These are phyloP conservation scores for Plebejus melissa DNA, from an alignment of 2,888 invertebrate species.

Conservation along the genomic window DNA sequence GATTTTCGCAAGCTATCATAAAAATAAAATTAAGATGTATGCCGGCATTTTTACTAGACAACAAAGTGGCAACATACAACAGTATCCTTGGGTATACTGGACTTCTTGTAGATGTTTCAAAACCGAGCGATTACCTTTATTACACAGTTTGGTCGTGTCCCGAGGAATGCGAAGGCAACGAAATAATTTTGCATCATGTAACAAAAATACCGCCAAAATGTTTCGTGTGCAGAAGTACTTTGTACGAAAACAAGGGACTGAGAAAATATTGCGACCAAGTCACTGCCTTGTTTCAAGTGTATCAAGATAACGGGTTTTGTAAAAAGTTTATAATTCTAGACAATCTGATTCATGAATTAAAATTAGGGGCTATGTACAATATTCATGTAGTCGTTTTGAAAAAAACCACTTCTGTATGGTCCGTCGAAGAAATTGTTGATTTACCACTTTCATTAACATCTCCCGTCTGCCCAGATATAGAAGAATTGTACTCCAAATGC, in stretches of 20 bases:
- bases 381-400: slow-evolving; percentile 51
- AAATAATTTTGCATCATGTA: slow-evolving; percentile 58
- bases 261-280: slow-evolving; percentile 65
- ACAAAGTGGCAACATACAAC: slow-evolving; percentile 44
- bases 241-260: slow-evolving; percentile 64
- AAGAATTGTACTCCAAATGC: slow-evolving; percentile 52
- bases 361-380: slow-evolving; percentile 50
- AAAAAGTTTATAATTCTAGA: slow-evolving; percentile 53
- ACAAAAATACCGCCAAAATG: slow-evolving; percentile 65
- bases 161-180: slow-evolving; percentile 68
- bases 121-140: slow-evolving; percentile 55
- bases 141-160: slow-evolving; percentile 71
- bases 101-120: slow-evolving; percentile 52
- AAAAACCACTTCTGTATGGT: slow-evolving; percentile 52
- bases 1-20: slow-evolving; percentile 52
- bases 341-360: slow-evolving; percentile 55
- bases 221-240: slow-evolving; percentile 53
- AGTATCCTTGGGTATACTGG: slow-evolving; percentile 55
- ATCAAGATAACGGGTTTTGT: slow-evolving; percentile 41
- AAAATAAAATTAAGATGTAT: slow-evolving; percentile 53
- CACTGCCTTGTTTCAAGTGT: slow-evolving; percentile 50
- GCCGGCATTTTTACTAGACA: slow-evolving; percentile 42
- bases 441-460: slow-evolving; percentile 48
- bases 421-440: slow-evolving; percentile 49
- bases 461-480: slow-evolving; percentile 50